Evolutionary conservation across 1,140 invertebrate genomes (phyloP).

Genomic region (Drosophila athabasca): DNA sequence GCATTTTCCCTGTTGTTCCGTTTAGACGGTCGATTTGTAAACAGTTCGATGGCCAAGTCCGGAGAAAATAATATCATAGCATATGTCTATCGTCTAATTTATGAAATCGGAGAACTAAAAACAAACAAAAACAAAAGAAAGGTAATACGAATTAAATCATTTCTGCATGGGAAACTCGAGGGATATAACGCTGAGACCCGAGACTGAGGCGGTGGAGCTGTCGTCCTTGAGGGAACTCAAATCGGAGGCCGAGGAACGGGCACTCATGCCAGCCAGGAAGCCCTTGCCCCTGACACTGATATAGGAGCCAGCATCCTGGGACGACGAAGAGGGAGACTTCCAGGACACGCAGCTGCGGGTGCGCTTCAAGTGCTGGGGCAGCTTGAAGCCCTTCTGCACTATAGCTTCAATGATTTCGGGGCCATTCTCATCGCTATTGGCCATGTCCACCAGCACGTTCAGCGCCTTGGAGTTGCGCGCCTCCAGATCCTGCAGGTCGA

Average conservation of each 20-base stretch:
- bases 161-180: constrained; percentile 59
- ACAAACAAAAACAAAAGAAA: constrained; percentile 8
- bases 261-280: constrained; percentile 32
- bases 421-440: constrained; percentile 61
- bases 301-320: constrained; percentile 36
- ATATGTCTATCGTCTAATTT: not conserved
- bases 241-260: constrained; percentile 54
- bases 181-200: constrained; percentile 60
- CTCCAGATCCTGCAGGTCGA: constrained; percentile 79
- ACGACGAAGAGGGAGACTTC: constrained; percentile 60
- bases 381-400: constrained; percentile 67
- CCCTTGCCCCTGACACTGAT: constrained; percentile 42
- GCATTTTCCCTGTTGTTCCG: constrained; percentile 50
- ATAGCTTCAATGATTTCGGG: constrained; percentile 64
- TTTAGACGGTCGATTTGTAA: constrained; percentile 64
- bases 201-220: constrained; percentile 21
- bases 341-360: constrained; percentile 64
- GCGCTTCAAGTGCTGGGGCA: constrained; percentile 69
- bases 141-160: constrained; percentile 14
- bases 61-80: not conserved
- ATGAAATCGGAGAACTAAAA: constrained; percentile 5
- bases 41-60: constrained; percentile 45
- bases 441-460: constrained; percentile 81
- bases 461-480: constrained; percentile 79
- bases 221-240: constrained; percentile 52